A percentile compares a stretch with the other conserved stretches of the same genome.
Conservation (phyloP, 2,797 vertebrate genomes). For the Dendrocincla tyrannina region DNA sequence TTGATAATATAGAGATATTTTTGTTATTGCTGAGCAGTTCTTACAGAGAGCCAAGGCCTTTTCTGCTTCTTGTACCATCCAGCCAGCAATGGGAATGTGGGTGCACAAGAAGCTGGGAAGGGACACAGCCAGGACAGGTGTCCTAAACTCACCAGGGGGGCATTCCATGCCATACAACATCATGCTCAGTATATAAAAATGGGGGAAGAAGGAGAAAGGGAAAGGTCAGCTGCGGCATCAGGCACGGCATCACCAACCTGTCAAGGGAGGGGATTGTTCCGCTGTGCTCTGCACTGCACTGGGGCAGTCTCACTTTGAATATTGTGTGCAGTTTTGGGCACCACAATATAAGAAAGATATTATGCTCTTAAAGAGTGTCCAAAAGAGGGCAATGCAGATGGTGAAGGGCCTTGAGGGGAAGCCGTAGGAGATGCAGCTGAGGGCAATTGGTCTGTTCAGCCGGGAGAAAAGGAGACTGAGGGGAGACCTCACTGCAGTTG, state of each 20-base stretch:
- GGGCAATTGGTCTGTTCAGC: not conserved
- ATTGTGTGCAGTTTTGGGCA: not conserved
- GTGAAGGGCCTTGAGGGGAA: not conserved
- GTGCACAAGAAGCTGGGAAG: not conserved
- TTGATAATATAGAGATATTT: not conserved
- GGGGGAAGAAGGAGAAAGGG: not conserved
- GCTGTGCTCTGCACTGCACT: not conserved
- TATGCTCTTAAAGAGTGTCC: not conserved
- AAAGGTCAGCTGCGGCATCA: not conserved
- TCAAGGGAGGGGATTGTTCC: not conserved
- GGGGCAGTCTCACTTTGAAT: not conserved
- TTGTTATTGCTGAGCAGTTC: not conserved
- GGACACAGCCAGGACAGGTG: not conserved
- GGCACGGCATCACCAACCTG: not conserved
- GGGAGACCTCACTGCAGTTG: not conserved
- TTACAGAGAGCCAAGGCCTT: not conserved
- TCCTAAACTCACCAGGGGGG: not conserved
- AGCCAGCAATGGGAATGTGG: accelerated
- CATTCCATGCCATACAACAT: not conserved
- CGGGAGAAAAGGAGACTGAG: not conserved
- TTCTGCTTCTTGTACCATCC: not conserved
- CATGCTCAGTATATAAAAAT: not conserved
- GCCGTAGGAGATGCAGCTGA: not conserved
- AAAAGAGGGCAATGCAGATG: not conserved
- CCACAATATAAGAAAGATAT: not conserved